Evolutionary conservation across 2,113 vertebrate genomes (phyloP).

Genomic region (Uropsilus gracilis): DNA sequence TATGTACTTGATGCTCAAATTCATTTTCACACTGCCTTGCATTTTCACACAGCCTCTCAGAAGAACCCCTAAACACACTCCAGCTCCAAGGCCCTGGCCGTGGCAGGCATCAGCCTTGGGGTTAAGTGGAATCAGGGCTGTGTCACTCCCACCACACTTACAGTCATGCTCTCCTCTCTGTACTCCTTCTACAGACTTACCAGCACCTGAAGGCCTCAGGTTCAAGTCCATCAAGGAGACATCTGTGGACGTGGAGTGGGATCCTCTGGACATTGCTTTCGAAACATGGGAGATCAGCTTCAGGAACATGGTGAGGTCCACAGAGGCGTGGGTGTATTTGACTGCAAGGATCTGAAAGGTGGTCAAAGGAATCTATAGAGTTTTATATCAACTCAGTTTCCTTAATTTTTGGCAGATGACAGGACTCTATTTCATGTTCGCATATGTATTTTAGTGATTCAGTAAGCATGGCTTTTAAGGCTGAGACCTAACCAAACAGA

Average conservation of each 20-base stretch:
- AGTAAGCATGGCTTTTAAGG: not conserved
- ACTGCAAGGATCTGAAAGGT: not conserved
- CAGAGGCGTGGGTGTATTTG: conserved; percentile 50
- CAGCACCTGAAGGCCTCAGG: conserved; percentile 95
- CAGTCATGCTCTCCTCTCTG: not conserved
- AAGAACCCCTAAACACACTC: not conserved
- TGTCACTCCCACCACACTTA: rapidly evolving
- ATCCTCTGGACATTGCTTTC: conserved; percentile 94
- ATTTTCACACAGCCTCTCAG: not conserved
- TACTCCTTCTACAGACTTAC: conserved; percentile 89
- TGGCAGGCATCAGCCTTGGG: not conserved
- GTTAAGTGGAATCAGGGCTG: not conserved
- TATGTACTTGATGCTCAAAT: not conserved
- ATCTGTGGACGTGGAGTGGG: conserved; percentile 97
- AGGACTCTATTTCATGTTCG: not conserved
- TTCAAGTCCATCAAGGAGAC: conserved; percentile 97
- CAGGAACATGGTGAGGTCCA: conserved; percentile 91
- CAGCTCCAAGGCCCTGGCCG: not conserved
- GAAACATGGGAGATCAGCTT: conserved; percentile 98
- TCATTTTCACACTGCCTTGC: not conserved
- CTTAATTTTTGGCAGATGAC: not conserved
- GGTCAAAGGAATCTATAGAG: not conserved
- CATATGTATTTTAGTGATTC: not conserved
- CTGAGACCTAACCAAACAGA: not conserved
- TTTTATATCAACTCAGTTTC: not conserved